Conservation (phyloP, 2,797 vertebrate genomes). For the Trematomus bernacchii region DNA sequence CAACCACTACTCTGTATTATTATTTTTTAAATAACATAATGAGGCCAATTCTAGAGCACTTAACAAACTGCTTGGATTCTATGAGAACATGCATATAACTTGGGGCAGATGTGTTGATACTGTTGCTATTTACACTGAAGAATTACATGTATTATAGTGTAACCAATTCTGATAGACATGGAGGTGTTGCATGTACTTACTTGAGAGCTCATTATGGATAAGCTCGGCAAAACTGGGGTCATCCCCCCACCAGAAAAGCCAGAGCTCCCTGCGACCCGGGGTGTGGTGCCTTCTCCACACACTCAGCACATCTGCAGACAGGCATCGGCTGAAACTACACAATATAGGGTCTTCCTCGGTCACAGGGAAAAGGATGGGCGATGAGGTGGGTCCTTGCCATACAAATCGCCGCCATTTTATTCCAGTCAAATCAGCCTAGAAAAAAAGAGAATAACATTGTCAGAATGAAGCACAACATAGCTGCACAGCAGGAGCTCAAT, state of each 20-base stretch:
- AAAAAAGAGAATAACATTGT: constrained; percentile 49
- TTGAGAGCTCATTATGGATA: constrained; percentile 96
- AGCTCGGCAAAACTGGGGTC: constrained; percentile 98
- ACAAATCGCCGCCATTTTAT: constrained; percentile 99
- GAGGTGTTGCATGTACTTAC: constrained; percentile 81
- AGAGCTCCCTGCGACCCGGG: constrained; percentile 95
- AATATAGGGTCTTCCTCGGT: constrained; percentile 99
- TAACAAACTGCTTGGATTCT: not conserved
- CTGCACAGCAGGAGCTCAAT: constrained; percentile 11
- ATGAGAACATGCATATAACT: not conserved
- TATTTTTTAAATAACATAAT: not conserved
- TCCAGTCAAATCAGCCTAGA: constrained; percentile 97
- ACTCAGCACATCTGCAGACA: constrained; percentile 95
- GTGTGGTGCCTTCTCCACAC: constrained; percentile 98
- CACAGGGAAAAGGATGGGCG: constrained; percentile 97
- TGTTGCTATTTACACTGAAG: not conserved
- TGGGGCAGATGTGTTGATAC: not conserved
- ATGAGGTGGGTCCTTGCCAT: constrained; percentile 98
- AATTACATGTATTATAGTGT: not conserved
- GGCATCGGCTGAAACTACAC: constrained; percentile 98
- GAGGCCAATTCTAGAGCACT: not conserved
- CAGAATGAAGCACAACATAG: constrained; percentile 9
- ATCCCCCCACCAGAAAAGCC: constrained; percentile 99
- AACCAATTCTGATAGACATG: not conserved
- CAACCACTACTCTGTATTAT: not conserved